Percentiles rank a stretch among this genome's conserved stretches.
Conservation (phyloP, 2,113 vertebrate genomes). For the Bubo bubo region DNA sequence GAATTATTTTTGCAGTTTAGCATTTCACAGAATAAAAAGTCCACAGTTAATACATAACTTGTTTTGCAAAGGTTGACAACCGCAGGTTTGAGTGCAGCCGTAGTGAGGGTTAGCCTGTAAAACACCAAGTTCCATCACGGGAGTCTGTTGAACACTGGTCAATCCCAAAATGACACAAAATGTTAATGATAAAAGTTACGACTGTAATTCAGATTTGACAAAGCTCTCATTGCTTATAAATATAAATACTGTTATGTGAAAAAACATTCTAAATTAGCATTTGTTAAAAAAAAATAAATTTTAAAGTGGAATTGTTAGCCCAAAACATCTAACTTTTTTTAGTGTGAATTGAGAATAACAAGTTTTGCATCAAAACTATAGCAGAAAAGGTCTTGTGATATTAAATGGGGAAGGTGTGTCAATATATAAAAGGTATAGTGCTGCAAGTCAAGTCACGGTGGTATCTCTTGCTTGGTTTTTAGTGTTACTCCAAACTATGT, state of each 20-base stretch:
- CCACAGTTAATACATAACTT: background rate
- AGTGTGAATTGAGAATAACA: background rate
- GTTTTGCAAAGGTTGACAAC: background rate
- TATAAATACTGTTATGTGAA: background rate
- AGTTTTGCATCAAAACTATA: background rate
- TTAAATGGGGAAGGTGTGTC: slow-evolving; percentile 1
- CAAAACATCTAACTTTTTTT: background rate
- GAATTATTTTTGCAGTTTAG: background rate
- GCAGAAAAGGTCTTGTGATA: background rate
- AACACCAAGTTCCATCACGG: background rate
- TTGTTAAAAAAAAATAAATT: background rate
- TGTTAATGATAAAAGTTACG: background rate
- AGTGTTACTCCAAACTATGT: slow-evolving; percentile 1
- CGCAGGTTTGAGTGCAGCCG: background rate
- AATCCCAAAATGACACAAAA: background rate
- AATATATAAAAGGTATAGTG: background rate
- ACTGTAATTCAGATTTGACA: background rate
- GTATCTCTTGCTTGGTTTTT: background rate
- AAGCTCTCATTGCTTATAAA: background rate
- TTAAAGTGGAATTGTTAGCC: background rate
- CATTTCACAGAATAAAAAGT: background rate
- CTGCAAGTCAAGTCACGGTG: background rate
- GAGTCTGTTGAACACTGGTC: background rate
- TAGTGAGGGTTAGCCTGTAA: background rate
- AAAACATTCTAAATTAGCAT: background rate